Base-by-base conservation (phyloP, 1,140 invertebrate genomes). In the Drosophila prosaltans region DNA sequence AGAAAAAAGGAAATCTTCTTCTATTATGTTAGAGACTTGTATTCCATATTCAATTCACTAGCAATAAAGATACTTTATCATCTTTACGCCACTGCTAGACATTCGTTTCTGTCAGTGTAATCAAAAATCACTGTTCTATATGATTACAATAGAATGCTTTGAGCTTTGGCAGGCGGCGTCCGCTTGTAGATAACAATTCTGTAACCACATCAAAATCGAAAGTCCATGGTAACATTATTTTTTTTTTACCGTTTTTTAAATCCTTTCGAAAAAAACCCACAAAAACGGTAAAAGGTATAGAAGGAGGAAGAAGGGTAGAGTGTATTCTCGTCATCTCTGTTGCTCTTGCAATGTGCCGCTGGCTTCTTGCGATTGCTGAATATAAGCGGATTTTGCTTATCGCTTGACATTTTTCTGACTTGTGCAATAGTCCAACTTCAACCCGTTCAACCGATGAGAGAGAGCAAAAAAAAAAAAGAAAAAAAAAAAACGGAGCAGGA, bases 301-400 rank as follows among this genome's bases (percentile, higher is more conserved):
- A 5, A 16, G 16, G 6, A 36, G 1, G n/a, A 5, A 3, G 32
- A 1, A 2, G 8, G 16, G 16, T 58, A 26, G 45, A 7, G 32
- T 4, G 32, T 3, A 51, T 51, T 26, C 45, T 51, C 39, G 16
- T 16, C 21, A 51, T 51, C 21, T 26, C 21, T 10, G 32, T 36
- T 36, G 3, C 45, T 26, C 24, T 51, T 36, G 32, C 32, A 2
- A 36, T 36, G 41, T 36, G 41, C 28, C 16, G 16, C 40, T 24
- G 9, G 57, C 57, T 59, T 32, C 36, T 59, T 60, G 54, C 9
- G 66, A 68, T 69, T 65, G 65, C 69, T 69, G 74, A 65, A 62
- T 74, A 68, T 77, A 80, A 80, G 74, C 78, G 78, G 78, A 74
- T 80, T 80, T 80, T 80, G 67, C 70, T 78, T 80, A 80, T 74